Evolutionary conservation across 1,140 invertebrate species (phyloP), one percentile per base, ranked within the genome.

Genomic region (Cecropterus lyciades): DNA sequence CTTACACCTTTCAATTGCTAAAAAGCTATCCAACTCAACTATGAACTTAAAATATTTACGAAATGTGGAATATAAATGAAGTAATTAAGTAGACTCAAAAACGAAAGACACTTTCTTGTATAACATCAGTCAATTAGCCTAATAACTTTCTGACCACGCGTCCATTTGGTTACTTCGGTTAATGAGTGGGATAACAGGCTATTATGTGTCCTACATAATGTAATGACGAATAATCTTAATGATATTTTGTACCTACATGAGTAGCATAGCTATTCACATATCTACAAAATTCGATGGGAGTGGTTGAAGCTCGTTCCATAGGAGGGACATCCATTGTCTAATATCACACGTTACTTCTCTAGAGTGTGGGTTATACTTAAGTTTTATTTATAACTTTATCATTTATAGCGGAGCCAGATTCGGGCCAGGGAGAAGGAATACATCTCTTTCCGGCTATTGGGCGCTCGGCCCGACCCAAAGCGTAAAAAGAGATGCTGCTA

Each of bases 261-360:
- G 16, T 42, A 37, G 33, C 33, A 37, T 11, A 37, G 33, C 33
- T 37, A 43, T 24, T 43, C 16, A 43, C 37, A 56, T 46, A 14
- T 37, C n/a, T 13, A 1, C 16, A 59, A 60, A 30, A 11, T 53
- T 17, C 4, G 10, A 33, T 17, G 24, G 3, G 56, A 40, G 3
- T 52, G 48, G 37, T 9, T 65, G 13, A 46, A 56, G 48, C 15
- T 62, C 43, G 51, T 69, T 63, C 42, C 48, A 17, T 59, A 70
- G 74, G 74, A 80, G 80, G 79, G 72, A 67, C 59, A 73, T 67
- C 72, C 64, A 72, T 79, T 74, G 49, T 74, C 80, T 82, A 85
- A 80, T 83, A 85, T 83, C 82, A 85, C 82, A 81, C 80, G 66
- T 81, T 80, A 76, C 69, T 63, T 65, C 53, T 72, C 72, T 75